Base-by-base conservation (phyloP, 1,140 invertebrate genomes). In the Adoxophyes honmai region DNA sequence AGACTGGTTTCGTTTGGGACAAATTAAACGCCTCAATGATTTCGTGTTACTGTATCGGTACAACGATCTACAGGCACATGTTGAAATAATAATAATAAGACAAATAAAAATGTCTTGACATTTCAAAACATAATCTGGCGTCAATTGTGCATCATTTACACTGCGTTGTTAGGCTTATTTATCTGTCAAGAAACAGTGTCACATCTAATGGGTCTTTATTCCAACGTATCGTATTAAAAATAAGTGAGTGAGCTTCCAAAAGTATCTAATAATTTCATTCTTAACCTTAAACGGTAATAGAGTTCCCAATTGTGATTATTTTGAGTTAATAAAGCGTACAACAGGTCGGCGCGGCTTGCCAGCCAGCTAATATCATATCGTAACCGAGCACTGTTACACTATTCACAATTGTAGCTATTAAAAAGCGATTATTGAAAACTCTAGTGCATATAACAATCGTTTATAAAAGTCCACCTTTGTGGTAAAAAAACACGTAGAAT, bases 381-480 rank as follows among this genome's bases (percentile, higher is more conserved):
- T 44, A 16, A 18, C 16, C 11, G 7, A 48, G 21, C 28, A 48
- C 14, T 11, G 21, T 44, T 48, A 48, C 28, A 48, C 21, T 48
- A 48, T 48, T 48, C 42, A 48, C 42, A 48, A 48, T 33, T 52
- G 33, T 52, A 52, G 34, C 33, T 52, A 37, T n/a, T 37, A 28
- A n/a, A 48, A 48, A 48, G 42, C 42, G 42, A 48, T 48, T 33
- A 48, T 48, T 48, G 42, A 48, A 48, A 48, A 48, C 42, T 48
- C 42, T 48, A 48, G 42, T 48, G 42, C 42, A 18, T 35, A 34
- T 52, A 34, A 34, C 34, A 34, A 52, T 34, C 51, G 34, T 34
- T 11, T 34, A 15, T 52, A 14, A 9, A 8, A 34, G 48, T 9
- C 9, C 15, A 44, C 18, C 39, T 11, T 21, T 18, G 42, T 48